These are phyloP conservation scores for Drosophila asahinai DNA, from an alignment of 1,140 invertebrate genomes.

Conservation along the genomic window DNA sequence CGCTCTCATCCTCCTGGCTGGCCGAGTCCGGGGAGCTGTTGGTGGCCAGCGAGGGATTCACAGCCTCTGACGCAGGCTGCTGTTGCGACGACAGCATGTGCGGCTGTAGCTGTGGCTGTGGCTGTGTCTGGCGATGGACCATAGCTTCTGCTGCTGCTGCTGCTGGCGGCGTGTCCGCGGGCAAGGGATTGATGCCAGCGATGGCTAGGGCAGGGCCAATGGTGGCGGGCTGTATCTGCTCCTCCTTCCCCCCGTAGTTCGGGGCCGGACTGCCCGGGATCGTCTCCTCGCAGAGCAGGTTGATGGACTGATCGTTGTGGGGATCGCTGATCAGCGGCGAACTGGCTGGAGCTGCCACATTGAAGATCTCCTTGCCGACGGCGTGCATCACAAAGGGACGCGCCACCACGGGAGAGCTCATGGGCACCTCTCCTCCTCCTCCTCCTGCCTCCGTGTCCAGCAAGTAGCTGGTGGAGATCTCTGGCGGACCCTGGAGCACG, in stretches of 20 bases:
- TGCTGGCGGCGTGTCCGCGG: conserved; percentile 49
- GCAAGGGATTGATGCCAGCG: conserved; percentile 42
- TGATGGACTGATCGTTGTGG: conserved; percentile 85
- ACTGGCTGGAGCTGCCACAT: conserved; percentile 47
- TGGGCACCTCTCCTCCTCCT: background rate
- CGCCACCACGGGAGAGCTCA: conserved; percentile 1
- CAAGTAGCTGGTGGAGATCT: conserved; percentile 16
- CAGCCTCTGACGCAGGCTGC: background rate
- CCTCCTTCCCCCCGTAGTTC: conserved; percentile 84
- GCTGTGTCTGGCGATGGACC: background rate
- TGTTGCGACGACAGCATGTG: background rate
- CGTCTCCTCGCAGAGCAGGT: conserved; percentile 94
- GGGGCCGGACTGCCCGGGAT: conserved; percentile 94
- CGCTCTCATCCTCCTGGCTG: conserved; percentile 82
- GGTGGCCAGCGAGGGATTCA: conserved; percentile 27
- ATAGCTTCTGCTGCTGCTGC: conserved; percentile 6
- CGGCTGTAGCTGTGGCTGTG: background rate
- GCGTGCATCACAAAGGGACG: conserved; percentile 55
- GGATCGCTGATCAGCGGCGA: conserved; percentile 79
- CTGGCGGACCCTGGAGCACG: background rate
- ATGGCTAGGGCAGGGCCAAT: conserved; percentile 34
- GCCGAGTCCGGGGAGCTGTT: conserved; percentile 79
- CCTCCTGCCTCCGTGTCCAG: background rate
- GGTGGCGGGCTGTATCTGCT: conserved; percentile 1
- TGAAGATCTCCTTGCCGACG: conserved; percentile 37